These are phyloP conservation scores for Drepana arcuata DNA, from an alignment of 1,140 invertebrate species.

Conservation along the genomic window DNA sequence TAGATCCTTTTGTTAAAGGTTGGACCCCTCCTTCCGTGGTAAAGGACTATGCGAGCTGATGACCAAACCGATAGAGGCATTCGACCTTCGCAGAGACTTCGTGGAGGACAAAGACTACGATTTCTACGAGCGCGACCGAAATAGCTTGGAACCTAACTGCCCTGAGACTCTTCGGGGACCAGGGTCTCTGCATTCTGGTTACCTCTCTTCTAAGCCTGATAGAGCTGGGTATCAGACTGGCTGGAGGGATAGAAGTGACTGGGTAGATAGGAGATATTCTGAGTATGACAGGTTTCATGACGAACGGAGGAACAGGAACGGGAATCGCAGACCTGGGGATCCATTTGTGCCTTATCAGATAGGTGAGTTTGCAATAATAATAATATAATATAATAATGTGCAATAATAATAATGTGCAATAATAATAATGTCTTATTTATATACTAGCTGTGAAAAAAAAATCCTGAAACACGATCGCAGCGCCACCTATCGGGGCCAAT, in stretches of 20 bases:
- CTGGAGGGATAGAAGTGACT: slow-evolving; percentile 21
- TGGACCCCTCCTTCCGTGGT: slow-evolving; percentile 75
- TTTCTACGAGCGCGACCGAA: slow-evolving; percentile 82
- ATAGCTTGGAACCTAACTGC: slow-evolving; percentile 66
- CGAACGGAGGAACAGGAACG: background rate
- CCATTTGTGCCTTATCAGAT: slow-evolving; percentile 57
- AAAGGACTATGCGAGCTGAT: slow-evolving; percentile 82
- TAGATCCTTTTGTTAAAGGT: slow-evolving; percentile 64
- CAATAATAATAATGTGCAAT: too few relatives aligned
- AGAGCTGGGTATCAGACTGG: slow-evolving; percentile 9
- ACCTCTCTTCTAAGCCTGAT: slow-evolving; percentile 43
- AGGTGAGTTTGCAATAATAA: slow-evolving; percentile 50
- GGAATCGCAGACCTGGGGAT: slow-evolving; percentile 41
- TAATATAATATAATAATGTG: too few relatives aligned
- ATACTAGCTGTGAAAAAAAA: too few relatives aligned
- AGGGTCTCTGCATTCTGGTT: slow-evolving; percentile 52
- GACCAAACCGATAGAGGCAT: slow-evolving; percentile 76
- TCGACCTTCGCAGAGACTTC: slow-evolving; percentile 77
- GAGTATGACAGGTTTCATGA: background rate
- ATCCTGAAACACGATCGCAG: too few relatives aligned
- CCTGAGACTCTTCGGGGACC: slow-evolving; percentile 45
- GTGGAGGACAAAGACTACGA: slow-evolving; percentile 80
- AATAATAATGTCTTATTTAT: too few relatives aligned
- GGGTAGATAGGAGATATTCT: slow-evolving; percentile 9
- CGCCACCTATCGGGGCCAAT: too few relatives aligned